Evolutionary conservation across 2,888 invertebrate species (phyloP).

Genomic region (Aphidius colemani): DNA sequence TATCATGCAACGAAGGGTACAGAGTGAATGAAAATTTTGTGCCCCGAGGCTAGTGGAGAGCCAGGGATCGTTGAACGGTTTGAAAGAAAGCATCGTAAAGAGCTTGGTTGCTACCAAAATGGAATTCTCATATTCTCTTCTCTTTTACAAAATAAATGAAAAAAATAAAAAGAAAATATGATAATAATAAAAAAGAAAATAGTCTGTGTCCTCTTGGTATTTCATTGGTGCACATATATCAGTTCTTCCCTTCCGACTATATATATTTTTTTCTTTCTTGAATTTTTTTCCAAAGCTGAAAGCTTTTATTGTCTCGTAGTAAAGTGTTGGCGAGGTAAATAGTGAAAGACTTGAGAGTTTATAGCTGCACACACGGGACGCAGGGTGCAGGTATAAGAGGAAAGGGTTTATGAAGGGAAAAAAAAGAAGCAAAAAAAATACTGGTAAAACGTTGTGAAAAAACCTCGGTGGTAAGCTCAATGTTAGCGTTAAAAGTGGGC

Average conservation of each 20-base stretch:
- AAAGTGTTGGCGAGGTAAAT: slow-evolving; percentile 25
- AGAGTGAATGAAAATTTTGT: too few relatives aligned
- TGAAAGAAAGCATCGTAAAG: background rate
- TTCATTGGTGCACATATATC: slow-evolving; percentile 3
- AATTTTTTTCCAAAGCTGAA: slow-evolving; percentile 41
- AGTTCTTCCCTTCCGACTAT: background rate
- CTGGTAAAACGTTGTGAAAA: slow-evolving; percentile 32
- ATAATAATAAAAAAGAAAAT: slow-evolving; percentile 1
- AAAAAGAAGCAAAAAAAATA: slow-evolving; percentile 27
- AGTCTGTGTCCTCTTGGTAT: background rate
- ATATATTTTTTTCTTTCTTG: slow-evolving; percentile 21
- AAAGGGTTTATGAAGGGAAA: slow-evolving; percentile 24
- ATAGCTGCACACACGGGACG: slow-evolving; percentile 13
- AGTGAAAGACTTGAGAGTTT: background rate
- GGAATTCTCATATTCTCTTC: slow-evolving; percentile 8
- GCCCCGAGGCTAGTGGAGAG: too few relatives aligned
- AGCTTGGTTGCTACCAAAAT: slow-evolving; percentile 4
- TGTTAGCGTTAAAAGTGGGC: slow-evolving; percentile 31
- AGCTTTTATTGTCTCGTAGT: slow-evolving; percentile 51
- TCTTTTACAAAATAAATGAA: background rate
- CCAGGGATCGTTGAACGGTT: too few relatives aligned
- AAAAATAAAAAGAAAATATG: slow-evolving; percentile 4
- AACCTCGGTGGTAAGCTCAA: slow-evolving; percentile 20
- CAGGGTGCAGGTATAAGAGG: background rate
- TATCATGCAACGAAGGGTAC: slow-evolving; percentile 1